These are phyloP conservation scores for Leptothorax acervorum DNA, from an alignment of 2,888 invertebrate species.

Conservation along the genomic window DNA sequence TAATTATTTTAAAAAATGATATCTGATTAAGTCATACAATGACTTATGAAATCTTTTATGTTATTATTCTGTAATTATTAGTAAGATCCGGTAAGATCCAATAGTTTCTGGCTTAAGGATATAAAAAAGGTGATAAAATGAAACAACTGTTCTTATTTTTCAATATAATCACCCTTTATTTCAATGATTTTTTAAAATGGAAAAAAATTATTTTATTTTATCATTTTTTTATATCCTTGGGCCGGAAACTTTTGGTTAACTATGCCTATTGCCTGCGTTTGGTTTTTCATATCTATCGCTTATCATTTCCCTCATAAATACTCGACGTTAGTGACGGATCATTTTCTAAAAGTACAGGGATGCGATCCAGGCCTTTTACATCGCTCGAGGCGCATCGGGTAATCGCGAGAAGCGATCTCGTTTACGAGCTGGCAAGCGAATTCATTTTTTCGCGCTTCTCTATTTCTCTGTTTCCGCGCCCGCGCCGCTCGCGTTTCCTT, in stretches of 20 bases:
- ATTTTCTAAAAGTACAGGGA: not conserved
- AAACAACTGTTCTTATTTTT: not conserved
- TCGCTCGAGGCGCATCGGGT: not conserved
- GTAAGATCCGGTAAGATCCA: no score
- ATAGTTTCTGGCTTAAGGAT: no score
- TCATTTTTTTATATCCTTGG: not conserved
- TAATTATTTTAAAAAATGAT: not conserved
- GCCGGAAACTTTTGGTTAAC: not conserved
- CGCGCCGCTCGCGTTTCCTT: slow-evolving; percentile 65
- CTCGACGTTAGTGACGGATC: not conserved
- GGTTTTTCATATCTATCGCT: not conserved
- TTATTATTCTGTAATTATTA: no score
- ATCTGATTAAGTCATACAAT: not conserved
- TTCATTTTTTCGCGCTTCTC: slow-evolving; percentile 51
- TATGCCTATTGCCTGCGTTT: not conserved
- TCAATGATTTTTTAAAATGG: not conserved
- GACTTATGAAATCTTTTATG: no score
- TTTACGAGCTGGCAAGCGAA: not conserved
- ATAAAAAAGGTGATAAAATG: not conserved
- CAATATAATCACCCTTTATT: not conserved
- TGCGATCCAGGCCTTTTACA: not conserved
- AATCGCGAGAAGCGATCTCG: slow-evolving; percentile 26
- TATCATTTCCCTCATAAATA: not conserved
- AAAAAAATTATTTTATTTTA: not conserved
- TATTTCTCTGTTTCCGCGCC: slow-evolving; percentile 66